Conservation (phyloP, 1,140 invertebrate genomes). For the Apis cerana region DNA sequence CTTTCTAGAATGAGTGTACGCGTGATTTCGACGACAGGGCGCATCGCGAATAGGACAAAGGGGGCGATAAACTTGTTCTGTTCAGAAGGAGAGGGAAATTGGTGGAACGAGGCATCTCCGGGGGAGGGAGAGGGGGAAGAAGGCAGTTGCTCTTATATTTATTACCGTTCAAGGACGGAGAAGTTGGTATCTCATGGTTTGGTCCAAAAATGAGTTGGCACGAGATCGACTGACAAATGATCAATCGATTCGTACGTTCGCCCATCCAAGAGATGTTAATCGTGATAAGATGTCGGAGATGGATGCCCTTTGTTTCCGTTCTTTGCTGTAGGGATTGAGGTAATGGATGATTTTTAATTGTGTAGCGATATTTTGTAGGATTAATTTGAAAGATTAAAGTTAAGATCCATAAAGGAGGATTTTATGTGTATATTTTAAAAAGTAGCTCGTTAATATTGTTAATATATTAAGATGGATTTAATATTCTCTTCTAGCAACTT, state of each 20-base stretch:
- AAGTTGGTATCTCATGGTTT: conserved; percentile 36
- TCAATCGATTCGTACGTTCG: conserved; percentile 24
- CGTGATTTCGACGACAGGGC: conserved; percentile 33
- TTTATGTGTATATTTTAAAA: neutral
- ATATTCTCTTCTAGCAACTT: no score
- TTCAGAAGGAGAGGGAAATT: conserved; percentile 27
- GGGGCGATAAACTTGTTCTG: conserved; percentile 40
- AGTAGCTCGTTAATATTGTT: no score
- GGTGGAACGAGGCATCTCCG: conserved; percentile 12
- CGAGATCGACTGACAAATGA: conserved; percentile 14
- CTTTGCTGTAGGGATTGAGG: neutral
- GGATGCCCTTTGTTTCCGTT: neutral
- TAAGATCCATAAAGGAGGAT: neutral
- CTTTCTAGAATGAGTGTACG: conserved; percentile 24
- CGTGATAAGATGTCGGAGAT: neutral
- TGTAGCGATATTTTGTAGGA: neutral
- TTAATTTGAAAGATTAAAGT: neutral
- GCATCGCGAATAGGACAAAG: conserved; percentile 38
- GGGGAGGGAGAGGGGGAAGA: neutral
- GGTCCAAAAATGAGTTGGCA: conserved; percentile 15
- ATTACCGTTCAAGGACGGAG: conserved; percentile 38
- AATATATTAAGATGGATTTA: no score
- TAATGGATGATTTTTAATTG: no score
- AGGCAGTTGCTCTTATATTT: conserved; percentile 39
- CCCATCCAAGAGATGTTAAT: neutral